Conservation (phyloP, 2,113 vertebrate species). For the Channa maculata region DNA sequence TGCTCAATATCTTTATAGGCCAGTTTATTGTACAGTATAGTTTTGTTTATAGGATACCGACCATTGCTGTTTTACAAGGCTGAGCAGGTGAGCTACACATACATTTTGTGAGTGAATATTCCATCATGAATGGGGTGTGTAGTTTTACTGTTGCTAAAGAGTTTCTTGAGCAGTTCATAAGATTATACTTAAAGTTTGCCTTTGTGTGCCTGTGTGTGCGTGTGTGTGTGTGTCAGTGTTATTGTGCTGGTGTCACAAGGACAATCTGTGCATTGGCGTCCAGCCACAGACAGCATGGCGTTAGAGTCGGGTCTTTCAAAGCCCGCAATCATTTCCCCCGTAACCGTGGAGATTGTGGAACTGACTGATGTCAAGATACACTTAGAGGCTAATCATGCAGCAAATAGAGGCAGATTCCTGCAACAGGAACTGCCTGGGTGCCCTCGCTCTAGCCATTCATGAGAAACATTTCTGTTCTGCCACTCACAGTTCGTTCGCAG, state of each 20-base stretch:
- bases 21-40: constrained; percentile 53
- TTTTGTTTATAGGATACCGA: constrained; percentile 63
- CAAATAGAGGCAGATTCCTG: constrained; percentile 72
- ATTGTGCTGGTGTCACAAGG: constrained; percentile 53
- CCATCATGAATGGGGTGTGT: constrained; percentile 22
- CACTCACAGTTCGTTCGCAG: constrained; percentile 58
- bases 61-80: constrained; percentile 47
- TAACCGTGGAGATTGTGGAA: constrained; percentile 56
- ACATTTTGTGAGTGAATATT: constrained; percentile 66
- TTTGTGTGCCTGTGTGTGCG: constrained; percentile 30
- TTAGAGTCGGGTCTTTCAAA: constrained; percentile 64
- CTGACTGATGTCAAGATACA: constrained; percentile 76
- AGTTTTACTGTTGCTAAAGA: constrained; percentile 47
- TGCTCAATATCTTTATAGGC: constrained; percentile 65
- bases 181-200: constrained; percentile 28
- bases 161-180: constrained; percentile 30
- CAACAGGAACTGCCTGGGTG: constrained; percentile 57
- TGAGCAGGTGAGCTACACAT: constrained; percentile 34
- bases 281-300: constrained; percentile 58
- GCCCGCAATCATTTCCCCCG: constrained; percentile 66
- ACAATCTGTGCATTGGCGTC: constrained; percentile 64
- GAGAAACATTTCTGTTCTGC: constrained; percentile 67
- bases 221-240: constrained; percentile 34
- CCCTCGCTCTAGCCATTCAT: constrained; percentile 59
- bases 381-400: constrained; percentile 79